Percentiles rank a stretch among this genome's conserved stretches.
Evolutionary conservation across 2,113 vertebrate species (phyloP).

Genomic region (Malurus cyaneus): DNA sequence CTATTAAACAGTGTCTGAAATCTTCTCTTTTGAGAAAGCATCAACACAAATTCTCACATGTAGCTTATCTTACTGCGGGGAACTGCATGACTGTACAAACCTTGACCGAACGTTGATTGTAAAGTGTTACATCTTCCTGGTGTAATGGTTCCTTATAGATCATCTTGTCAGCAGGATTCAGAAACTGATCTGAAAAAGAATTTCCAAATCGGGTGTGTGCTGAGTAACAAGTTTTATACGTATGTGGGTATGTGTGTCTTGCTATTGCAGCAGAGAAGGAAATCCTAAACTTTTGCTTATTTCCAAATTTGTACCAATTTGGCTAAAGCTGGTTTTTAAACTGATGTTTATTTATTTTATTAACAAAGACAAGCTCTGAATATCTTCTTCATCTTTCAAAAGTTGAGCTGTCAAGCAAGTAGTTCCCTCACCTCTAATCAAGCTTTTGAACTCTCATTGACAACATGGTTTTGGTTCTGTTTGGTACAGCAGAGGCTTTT

Average conservation of each 20-base stretch:
- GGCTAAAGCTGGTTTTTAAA: not conserved
- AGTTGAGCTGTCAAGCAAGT: not conserved
- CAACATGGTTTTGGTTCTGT: not conserved
- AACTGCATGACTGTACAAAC: not conserved
- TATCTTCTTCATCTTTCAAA: not conserved
- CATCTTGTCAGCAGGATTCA: conserved; percentile 38
- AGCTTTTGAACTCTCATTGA: not conserved
- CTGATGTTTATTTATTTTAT: conserved; percentile 10
- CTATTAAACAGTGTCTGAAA: conserved; percentile 55
- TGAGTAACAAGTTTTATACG: not conserved
- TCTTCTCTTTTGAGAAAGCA: conserved; percentile 41
- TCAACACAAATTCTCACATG: conserved; percentile 9
- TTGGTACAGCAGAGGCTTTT: conserved; percentile 20
- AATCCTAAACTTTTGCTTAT: not conserved
- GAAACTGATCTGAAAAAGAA: not conserved
- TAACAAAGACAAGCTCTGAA: not conserved
- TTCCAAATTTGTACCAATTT: not conserved
- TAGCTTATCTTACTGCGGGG: conserved; percentile 13
- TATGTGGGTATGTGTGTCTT: not conserved
- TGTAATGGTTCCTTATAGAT: conserved; percentile 47
- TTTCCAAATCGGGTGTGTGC: not conserved
- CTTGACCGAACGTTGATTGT: conserved; percentile 14
- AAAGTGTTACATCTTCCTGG: conserved; percentile 30
- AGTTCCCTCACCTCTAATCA: not conserved
- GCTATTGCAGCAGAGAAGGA: not conserved